Conservation (phyloP, 2,113 vertebrate genomes). For the Limnothrissa miodon region DNA sequence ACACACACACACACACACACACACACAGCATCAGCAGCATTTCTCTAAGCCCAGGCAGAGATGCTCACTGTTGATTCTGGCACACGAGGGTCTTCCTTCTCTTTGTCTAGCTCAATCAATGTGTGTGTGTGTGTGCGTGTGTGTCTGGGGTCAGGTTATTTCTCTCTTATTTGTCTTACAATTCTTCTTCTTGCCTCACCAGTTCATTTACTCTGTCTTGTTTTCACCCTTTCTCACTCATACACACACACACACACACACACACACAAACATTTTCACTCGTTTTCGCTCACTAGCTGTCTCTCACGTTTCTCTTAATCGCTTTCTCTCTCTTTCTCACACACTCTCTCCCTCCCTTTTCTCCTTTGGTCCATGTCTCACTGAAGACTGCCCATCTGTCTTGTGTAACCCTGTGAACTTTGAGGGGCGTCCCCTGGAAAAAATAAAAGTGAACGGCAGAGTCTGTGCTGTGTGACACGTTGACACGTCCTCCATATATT, state of each 20-base stretch:
- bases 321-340: not conserved
- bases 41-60: constrained; percentile 33
- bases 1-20: not conserved
- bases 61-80: constrained; percentile 46
- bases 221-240: constrained; percentile 24
- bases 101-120: constrained; percentile 11
- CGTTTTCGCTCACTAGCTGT: too few species aligned
- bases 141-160: not conserved
- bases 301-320: too few species aligned
- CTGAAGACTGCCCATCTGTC: constrained; percentile 14
- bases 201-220: not conserved
- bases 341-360: not conserved
- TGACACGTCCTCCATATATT: constrained; percentile 29
- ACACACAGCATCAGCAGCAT: not conserved
- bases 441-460: constrained; percentile 25
- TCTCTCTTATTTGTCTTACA: constrained; percentile 8
- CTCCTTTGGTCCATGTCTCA: constrained; percentile 12
- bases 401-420: constrained; percentile 25
- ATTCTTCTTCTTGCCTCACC: not conserved
- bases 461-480: not conserved
- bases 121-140: not conserved
- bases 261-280: not conserved
- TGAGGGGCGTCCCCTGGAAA: not conserved
- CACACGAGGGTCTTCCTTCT: not conserved
- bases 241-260: constrained; percentile 36